phyloP scores from a whole-genome alignment of 2,113 vertebrate species.

The Malaclemys terrapin region DNA sequence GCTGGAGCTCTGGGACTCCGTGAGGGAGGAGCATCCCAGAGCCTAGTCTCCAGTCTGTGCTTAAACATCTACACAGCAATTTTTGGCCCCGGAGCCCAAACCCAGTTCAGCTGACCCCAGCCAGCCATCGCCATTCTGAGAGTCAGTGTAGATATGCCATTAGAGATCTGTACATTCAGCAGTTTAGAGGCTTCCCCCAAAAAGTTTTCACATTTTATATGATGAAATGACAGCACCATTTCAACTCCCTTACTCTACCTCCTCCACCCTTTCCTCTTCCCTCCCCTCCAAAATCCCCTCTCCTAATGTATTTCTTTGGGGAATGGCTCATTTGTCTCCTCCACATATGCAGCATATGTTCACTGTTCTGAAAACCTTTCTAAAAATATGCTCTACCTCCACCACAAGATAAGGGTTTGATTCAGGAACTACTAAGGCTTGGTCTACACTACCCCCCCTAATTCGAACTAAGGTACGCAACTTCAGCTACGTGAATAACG shows the following conservation, averaged over 20 bases:
- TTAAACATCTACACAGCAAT: not conserved
- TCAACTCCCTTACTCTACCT: not conserved
- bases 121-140: not conserved
- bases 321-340: not conserved
- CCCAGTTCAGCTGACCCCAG: not conserved
- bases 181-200: not conserved
- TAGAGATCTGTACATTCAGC: not conserved
- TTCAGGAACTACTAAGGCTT: not conserved
- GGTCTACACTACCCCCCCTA: too few relatives aligned
- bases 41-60: not conserved
- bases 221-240: accelerated
- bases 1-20: not conserved
- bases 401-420: accelerated
- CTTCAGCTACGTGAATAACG: too few relatives aligned
- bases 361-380: not conserved
- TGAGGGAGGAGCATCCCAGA: too few relatives aligned
- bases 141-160: too few relatives aligned
- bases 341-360: not conserved
- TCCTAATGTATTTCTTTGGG: not conserved
- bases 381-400: not conserved
- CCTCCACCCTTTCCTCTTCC: not conserved
- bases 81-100: not conserved
- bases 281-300: not conserved
- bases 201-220: not conserved
- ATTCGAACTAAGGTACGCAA: too few relatives aligned